Conservation (phyloP, 64 coral and sea anemone genomes). For the Cladopsammia gracilis region DNA sequence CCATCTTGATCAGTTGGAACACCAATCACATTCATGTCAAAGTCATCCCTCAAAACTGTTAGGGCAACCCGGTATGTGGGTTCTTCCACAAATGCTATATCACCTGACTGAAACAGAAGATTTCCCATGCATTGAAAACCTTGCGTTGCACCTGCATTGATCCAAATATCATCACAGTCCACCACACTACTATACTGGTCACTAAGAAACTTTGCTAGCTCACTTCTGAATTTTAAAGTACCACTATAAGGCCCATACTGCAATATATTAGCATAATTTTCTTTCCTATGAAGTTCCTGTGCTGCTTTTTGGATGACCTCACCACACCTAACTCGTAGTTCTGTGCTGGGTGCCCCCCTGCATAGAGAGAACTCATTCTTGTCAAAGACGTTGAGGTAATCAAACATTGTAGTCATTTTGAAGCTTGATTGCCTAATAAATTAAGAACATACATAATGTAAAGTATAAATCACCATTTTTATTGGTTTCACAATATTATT, state of each 20-base stretch:
- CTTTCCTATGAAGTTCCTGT: neutral
- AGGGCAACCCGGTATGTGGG: conserved; percentile 88
- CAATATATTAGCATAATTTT: conserved; percentile 45
- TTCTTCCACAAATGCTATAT: conserved; percentile 90
- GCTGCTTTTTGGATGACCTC: conserved; percentile 33
- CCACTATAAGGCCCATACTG: conserved; percentile 90
- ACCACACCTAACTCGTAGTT: conserved; percentile 10
- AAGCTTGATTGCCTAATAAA: neutral
- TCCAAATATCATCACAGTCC: conserved; percentile 59
- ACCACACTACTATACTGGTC: conserved; percentile 71
- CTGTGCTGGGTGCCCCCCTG: conserved; percentile 6
- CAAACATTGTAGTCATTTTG: conserved; percentile 52
- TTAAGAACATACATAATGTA: neutral
- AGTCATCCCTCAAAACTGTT: conserved; percentile 56
- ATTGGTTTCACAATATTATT: too few relatives aligned
- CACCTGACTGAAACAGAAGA: conserved; percentile 69
- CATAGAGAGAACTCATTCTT: neutral
- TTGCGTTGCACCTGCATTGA: conserved; percentile 86
- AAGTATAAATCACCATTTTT: neutral
- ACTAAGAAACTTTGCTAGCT: conserved; percentile 85
- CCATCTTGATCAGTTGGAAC: conserved; percentile 81
- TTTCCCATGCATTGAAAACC: conserved; percentile 58
- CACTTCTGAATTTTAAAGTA: conserved; percentile 42
- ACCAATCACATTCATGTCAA: conserved; percentile 74
- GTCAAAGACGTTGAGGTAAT: neutral